phyloP scores from a whole-genome alignment of 2,797 vertebrate species.

The Sebastolobus alascanus region DNA sequence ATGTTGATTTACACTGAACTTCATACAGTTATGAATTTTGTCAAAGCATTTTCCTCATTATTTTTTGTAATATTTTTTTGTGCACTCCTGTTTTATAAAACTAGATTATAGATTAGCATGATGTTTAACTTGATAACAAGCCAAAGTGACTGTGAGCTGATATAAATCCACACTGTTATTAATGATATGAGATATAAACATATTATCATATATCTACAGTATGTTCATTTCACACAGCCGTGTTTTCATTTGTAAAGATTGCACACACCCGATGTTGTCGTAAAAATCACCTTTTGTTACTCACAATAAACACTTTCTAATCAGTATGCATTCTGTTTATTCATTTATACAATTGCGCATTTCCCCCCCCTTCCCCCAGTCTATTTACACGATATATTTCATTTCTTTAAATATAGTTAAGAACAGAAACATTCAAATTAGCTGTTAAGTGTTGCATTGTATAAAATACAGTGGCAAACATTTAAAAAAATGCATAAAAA shows the following conservation, averaged over 20 bases:
- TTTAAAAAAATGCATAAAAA: slow-evolving; percentile 89
- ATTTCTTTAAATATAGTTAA: slow-evolving; percentile 81
- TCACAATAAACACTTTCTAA: slow-evolving; percentile 25
- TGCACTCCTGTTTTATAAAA: slow-evolving; percentile 19
- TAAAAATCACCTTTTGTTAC: slow-evolving; percentile 60
- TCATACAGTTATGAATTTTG: background rate
- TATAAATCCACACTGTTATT: slow-evolving; percentile 7
- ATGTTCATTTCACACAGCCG: slow-evolving; percentile 1
- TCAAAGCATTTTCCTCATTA: slow-evolving; percentile 9
- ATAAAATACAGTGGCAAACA: slow-evolving; percentile 92
- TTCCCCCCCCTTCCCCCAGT: background rate
- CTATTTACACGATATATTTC: slow-evolving; percentile 83
- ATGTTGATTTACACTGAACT: slow-evolving; percentile 43
- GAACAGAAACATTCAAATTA: slow-evolving; percentile 91
- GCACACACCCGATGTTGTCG: slow-evolving; percentile 1
- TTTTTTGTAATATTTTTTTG: background rate
- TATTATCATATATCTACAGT: background rate
- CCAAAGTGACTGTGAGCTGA: slow-evolving; percentile 53
- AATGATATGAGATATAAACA: slow-evolving; percentile 3
- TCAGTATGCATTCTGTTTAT: slow-evolving; percentile 77
- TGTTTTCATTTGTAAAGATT: background rate
- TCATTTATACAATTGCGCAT: slow-evolving; percentile 78
- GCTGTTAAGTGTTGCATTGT: slow-evolving; percentile 90
- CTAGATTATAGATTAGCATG: slow-evolving; percentile 7
- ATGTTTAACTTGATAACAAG: slow-evolving; percentile 33